Evolutionary conservation across 2,797 vertebrate genomes (phyloP).

Genomic region (Buceros bicornis): DNA sequence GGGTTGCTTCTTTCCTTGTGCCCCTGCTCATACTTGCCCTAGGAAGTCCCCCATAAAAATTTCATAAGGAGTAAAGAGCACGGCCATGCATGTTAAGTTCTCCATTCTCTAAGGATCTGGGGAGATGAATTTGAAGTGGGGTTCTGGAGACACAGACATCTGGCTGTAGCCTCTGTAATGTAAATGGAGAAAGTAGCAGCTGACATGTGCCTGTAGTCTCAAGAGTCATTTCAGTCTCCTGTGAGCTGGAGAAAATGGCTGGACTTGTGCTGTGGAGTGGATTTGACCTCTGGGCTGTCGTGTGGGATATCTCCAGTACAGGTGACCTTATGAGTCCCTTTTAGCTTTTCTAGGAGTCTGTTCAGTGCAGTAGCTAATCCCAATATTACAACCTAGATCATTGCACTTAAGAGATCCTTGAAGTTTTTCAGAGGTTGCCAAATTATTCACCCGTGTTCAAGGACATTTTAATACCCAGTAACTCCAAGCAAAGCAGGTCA

Average conservation of each 20-base stretch:
- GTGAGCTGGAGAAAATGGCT: neutral
- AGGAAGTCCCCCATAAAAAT: neutral
- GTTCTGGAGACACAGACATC: neutral
- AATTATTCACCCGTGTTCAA: neutral
- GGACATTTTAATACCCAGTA: neutral
- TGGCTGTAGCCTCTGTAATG: neutral
- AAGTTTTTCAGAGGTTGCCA: neutral
- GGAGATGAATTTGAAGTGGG: neutral
- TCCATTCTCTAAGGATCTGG: neutral
- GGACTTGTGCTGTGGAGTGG: neutral
- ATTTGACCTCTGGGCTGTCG: neutral
- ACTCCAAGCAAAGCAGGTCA: neutral
- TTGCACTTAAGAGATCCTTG: neutral
- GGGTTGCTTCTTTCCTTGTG: neutral
- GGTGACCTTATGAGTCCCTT: neutral
- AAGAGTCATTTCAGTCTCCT: neutral
- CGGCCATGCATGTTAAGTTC: neutral
- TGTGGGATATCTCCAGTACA: neutral
- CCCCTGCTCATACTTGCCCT: fast-evolving
- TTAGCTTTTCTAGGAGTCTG: neutral
- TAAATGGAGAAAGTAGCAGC: neutral
- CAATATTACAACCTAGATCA: neutral
- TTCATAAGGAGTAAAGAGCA: neutral
- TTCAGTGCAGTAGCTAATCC: neutral
- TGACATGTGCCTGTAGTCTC: neutral